Evolutionary conservation across 2,888 invertebrate genomes (phyloP), one percentile per base, ranked within the genome.

Genomic region (Mesoligia furuncula): DNA sequence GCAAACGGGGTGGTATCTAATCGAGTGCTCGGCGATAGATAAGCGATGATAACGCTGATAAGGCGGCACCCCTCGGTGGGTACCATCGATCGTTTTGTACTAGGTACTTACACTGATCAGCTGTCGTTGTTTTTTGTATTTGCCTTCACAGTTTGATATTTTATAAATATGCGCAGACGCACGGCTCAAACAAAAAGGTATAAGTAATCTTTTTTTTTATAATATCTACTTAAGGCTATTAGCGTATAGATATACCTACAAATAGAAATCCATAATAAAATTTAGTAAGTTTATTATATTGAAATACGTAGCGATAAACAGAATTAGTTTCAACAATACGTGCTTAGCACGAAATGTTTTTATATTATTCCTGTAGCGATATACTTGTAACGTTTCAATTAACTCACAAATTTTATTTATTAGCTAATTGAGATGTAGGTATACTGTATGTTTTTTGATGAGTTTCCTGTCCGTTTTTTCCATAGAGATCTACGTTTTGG

Each of bases 1-100:
- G 69, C 79, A 70, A 77, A 83, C 69, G n/a, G 59, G 68, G 42
- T 75, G 76, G 57, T 88, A 79, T 83, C 79, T 84, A 80, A 80
- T 78, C 83, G 68, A 75, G 69, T 75, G 75, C 71, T 71, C 59
- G 69, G 70, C 70, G 65, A 78, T 75, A 71, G 57, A 73, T 59
- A 57, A 66, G 65, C 7, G 39, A 11, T 79, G 87, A 81, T 80
- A 83, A 70, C 27, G 11, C 9, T 77, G 85, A 83, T 76, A 85
- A 76, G 81, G 62, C 70, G 65, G 27, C 79, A 76, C 86, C 88
- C 87, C 61, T 79, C 73, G 2, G 39, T 66, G 54, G 39, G 57
- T 68, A 39, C 9, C 17, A 75, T 86, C 84, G 83, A 84, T 83
- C 73, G 70, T 7, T 69, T 84, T 61, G 15, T 77, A 27, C 39